Conservation (phyloP, 2,113 vertebrate species). For the Catharus fuscescens region DNA sequence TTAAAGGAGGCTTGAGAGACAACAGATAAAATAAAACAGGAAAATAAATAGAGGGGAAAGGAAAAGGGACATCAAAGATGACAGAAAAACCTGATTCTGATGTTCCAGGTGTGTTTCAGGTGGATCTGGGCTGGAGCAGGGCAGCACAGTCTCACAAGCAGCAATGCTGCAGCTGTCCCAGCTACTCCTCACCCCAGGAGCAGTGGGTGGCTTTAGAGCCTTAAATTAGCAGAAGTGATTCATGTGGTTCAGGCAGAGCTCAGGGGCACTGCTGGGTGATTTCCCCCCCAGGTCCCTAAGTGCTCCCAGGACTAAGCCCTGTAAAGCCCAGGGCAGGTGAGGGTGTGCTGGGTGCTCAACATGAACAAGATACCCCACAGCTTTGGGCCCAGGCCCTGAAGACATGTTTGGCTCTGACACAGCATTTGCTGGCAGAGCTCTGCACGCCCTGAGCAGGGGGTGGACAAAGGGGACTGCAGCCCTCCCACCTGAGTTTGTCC, state of each 20-base stretch:
- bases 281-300: fast-evolving
- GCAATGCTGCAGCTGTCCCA: background rate
- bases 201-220: fast-evolving
- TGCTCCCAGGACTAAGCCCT: background rate
- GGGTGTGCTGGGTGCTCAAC: background rate
- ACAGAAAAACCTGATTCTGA: background rate
- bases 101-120: background rate
- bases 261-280: background rate
- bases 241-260: background rate
- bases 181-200: background rate
- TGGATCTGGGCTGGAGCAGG: background rate
- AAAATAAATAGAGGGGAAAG: background rate
- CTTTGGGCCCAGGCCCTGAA: background rate
- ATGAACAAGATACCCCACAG: background rate
- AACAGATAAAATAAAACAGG: background rate
- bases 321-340: background rate
- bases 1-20: background rate
- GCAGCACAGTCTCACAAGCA: background rate
- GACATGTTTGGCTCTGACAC: background rate
- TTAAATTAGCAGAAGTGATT: background rate
- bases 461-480: background rate
- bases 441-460: background rate
- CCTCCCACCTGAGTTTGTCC: background rate
- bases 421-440: background rate
- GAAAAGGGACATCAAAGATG: background rate